Percentiles rank a stretch among this genome's conserved stretches.
These are phyloP conservation scores for Psix sp. DNA, from an alignment of 1,140 invertebrate genomes.

Conservation along the genomic window DNA sequence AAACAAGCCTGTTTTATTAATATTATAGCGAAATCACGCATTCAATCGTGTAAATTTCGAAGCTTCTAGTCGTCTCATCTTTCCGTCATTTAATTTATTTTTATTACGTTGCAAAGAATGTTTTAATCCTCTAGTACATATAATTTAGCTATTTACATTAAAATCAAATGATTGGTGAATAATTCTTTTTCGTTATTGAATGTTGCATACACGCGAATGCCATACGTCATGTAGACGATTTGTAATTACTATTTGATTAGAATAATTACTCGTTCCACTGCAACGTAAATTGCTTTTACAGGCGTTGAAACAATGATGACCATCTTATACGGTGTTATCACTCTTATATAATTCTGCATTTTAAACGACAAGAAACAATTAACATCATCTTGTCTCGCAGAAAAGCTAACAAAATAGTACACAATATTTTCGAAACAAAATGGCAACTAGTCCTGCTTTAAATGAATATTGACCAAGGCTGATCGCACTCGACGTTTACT, in stretches of 20 bases:
- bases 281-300: conserved; percentile 30
- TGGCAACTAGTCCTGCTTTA: conserved; percentile 3
- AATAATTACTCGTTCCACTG: conserved; percentile 41
- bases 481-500: conserved; percentile 58
- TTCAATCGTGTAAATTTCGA: no score
- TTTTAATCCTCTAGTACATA: no score
- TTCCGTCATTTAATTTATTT: no score
- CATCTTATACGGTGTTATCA: conserved; percentile 25
- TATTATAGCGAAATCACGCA: no score
- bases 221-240: conserved; percentile 39
- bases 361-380: no score
- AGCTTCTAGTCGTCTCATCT: no score
- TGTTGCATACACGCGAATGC: conserved; percentile 32
- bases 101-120: no score
- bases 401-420: no score
- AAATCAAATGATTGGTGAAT: conserved; percentile 15
- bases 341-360: conserved; percentile 43
- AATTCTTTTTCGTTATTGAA: conserved; percentile 29
- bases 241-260: conserved; percentile 45
- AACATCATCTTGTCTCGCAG: no score
- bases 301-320: conserved; percentile 45
- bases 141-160: conserved; percentile 24
- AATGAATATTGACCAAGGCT: conserved; percentile 45
- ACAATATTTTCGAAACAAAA: neutral
- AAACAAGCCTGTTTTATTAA: no score